phyloP scores from a whole-genome alignment of 1,140 invertebrate genomes.

The Ptiloglossa arizonensis region DNA sequence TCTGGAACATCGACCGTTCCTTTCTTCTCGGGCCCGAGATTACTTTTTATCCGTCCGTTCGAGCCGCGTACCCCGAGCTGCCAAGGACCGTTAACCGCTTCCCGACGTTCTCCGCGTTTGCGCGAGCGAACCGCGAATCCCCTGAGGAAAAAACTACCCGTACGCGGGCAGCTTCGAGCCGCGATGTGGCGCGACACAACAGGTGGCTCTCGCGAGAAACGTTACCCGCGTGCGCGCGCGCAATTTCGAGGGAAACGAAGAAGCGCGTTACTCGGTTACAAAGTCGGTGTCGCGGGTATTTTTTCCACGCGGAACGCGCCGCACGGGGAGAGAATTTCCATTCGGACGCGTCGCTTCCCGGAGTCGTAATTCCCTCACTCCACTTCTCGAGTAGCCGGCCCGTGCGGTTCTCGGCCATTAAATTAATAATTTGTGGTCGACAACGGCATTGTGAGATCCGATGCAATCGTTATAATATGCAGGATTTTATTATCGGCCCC shows the following conservation, averaged over 20 bases:
- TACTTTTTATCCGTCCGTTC: not conserved
- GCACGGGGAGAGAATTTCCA: conserved; percentile 52
- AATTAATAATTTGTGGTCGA: conserved; percentile 83
- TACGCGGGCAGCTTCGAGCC: too few species aligned
- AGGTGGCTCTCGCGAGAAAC: conserved; percentile 33
- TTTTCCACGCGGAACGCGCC: conserved; percentile 16
- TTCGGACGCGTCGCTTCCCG: conserved; percentile 36
- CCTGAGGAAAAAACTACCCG: too few species aligned
- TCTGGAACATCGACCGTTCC: conserved; percentile 6
- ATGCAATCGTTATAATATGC: conserved; percentile 82
- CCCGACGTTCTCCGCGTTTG: too few species aligned
- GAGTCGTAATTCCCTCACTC: conserved; percentile 66
- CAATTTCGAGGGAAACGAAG: not conserved
- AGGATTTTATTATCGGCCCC: conserved; percentile 80
- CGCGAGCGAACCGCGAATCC: too few species aligned
- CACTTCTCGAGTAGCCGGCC: conserved; percentile 20
- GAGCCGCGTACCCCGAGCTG: too few species aligned
- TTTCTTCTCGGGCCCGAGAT: not conserved
- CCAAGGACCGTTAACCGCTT: too few species aligned
- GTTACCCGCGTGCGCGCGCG: not conserved
- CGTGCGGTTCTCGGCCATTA: conserved; percentile 73
- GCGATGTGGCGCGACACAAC: too few species aligned
- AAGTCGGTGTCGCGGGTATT: conserved; percentile 1
- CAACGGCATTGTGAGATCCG: conserved; percentile 80
- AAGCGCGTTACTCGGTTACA: conserved; percentile 22